Evolutionary conservation across 1,140 invertebrate genomes (phyloP), one percentile per base, ranked within the genome.

Genomic region (Aphaenogaster ashmeadi): DNA sequence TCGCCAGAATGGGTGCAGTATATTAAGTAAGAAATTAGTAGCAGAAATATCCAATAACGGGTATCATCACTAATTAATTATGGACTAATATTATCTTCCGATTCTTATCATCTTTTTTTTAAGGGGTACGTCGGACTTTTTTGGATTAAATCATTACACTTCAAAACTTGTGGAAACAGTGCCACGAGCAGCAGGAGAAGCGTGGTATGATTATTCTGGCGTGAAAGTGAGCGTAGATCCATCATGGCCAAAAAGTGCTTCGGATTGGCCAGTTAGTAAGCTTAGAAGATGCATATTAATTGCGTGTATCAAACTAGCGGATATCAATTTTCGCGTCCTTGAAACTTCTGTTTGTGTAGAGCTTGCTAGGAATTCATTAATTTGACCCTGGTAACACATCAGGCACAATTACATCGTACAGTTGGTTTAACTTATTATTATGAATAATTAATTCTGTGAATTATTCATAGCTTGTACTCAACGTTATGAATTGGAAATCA

Each of bases 111-210:
- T 62, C 6, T 27, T n/a, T 8, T 52, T 44, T 15, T 27, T 9
- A 47, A 92, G 91, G 11, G 96, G 96, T 2, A 95, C 95, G 0
- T 93, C 93, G 0, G 96, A 97, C 87, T 96, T 96, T 90, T 90
- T 97, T 85, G 96, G 96, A 0, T 86, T 97, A 2, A 97, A 97
- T 90, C 96, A 97, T 89, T 97, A 97, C 83, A 96, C 96, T 0
- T 95, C 96, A 0, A 89, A 54, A 6, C 0, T 92, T 0, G 88
- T 91, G 0, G 86, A 93, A 66, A 27, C 74, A 8, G 92, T 93
- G 1, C 89, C 64, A 74, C 95, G 88, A 90, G 93, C 27, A 38
- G 66, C 6, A 27, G 50, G 74, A 0, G 74, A 86, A 4, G 88
- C 92, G 0, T 93, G 90, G 54, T 79, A 89, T 6, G 77, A 93